These are phyloP conservation scores for Helicoverpa armigera DNA, from an alignment of 1,140 invertebrate genomes.

Conservation along the genomic window DNA sequence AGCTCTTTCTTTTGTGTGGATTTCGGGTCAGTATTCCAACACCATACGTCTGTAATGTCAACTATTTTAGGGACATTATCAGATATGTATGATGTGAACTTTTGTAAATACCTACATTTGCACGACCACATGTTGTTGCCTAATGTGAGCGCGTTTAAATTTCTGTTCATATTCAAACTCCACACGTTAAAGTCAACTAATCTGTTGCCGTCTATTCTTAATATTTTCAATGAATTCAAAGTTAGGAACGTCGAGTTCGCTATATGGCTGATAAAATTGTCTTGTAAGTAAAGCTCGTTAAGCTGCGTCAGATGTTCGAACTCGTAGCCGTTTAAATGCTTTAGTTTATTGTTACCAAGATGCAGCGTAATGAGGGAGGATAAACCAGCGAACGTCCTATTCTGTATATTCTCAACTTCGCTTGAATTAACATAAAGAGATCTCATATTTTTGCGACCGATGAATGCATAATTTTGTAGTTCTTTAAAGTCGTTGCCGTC, in stretches of 20 bases:
- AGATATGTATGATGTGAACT: constrained; percentile 93
- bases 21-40: constrained; percentile 91
- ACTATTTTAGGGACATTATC: constrained; percentile 92
- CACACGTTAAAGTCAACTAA: constrained; percentile 93
- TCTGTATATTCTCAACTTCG: constrained; percentile 94
- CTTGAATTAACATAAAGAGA: constrained; percentile 95
- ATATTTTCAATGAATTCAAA: constrained; percentile 91
- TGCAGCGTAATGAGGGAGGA: constrained; percentile 93
- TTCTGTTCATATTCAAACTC: constrained; percentile 91
- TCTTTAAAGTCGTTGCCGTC: constrained; percentile 96
- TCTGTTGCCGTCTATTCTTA: constrained; percentile 94
- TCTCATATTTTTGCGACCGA: constrained; percentile 96
- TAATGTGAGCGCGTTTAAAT: constrained; percentile 90
- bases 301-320: constrained; percentile 94
- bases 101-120: constrained; percentile 95
- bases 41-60: constrained; percentile 92
- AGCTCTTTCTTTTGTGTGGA: constrained; percentile 90
- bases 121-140: constrained; percentile 96
- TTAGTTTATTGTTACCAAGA: constrained; percentile 94
- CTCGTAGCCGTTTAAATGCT: constrained; percentile 94
- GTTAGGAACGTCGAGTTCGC: constrained; percentile 93
- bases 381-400: constrained; percentile 96
- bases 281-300: constrained; percentile 94
- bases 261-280: constrained; percentile 93
- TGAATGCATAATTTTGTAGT: constrained; percentile 96